Percentiles rank a stretch among this genome's conserved stretches.
Evolutionary conservation across 2,797 vertebrate species (phyloP).

Genomic region (Chaunax sp.): DNA sequence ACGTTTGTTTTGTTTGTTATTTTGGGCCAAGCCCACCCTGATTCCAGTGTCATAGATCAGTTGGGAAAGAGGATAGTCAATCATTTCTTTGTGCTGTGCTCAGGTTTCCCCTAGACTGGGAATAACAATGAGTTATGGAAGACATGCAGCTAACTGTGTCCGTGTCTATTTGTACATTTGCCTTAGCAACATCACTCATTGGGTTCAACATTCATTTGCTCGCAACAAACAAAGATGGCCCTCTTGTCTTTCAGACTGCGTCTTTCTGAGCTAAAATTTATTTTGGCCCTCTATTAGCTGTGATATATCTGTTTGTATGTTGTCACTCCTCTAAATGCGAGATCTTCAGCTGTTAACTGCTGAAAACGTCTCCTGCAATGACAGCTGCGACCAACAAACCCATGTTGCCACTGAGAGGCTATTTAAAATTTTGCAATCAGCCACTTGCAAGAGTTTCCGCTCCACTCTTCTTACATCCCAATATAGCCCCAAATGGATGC

Average conservation of each 20-base stretch:
- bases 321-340: slow-evolving; percentile 18
- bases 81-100: too few relatives aligned
- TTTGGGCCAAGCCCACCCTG: too few relatives aligned
- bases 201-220: neutral
- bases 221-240: slow-evolving; percentile 4
- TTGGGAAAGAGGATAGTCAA: too few relatives aligned
- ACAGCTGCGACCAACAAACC: slow-evolving; percentile 71
- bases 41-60: too few relatives aligned
- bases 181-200: slow-evolving; percentile 11
- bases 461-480: slow-evolving; percentile 70
- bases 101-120: too few relatives aligned
- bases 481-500: slow-evolving; percentile 73
- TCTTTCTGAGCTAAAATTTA: slow-evolving; percentile 31
- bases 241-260: slow-evolving; percentile 6
- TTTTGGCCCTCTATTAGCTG: neutral
- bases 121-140: neutral
- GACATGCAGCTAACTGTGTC: neutral
- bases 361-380: slow-evolving; percentile 59
- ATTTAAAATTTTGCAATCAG: slow-evolving; percentile 71
- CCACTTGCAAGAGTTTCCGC: slow-evolving; percentile 69
- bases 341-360: slow-evolving; percentile 62
- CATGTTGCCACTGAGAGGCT: slow-evolving; percentile 53
- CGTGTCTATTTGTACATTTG: slow-evolving; percentile 12
- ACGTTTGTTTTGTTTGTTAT: too few relatives aligned
- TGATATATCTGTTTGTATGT: slow-evolving; percentile 10